Evolutionary conservation across 2,888 invertebrate species (phyloP), one percentile per base, ranked within the genome.

Genomic region (Himalopsyche anomala): DNA sequence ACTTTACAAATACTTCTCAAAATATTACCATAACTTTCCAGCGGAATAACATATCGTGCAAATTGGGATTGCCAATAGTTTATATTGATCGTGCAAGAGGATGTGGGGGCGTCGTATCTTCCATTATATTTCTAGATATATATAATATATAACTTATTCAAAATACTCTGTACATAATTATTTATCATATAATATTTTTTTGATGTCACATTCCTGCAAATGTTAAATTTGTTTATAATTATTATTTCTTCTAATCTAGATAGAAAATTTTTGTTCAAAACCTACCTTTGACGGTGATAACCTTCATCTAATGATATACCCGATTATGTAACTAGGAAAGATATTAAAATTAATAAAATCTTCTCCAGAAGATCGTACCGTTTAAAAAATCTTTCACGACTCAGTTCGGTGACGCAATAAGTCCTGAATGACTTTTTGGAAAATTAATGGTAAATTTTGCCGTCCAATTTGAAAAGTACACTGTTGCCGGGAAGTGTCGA

Each of bases 211-310:
- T 74, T 74, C 74, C 74, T 74, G 74, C 38, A 74, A 74, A 74
- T 74, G 36, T 74, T 12, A 42, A 80, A 38, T 45, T 45, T 45
- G 11, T 80, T 80, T 80, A 80, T 12, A 42, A 80, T 42, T 28
- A 42, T 17, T 80, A 42, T 74, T 74, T 36, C 15, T 74, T 74
- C 74, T 74, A 74, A 81, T 62, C 51, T 84, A 56, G 19, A 84
- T 81, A 84, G 69, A 81, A 81, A 84, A 84, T 81, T 69, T 45
- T 69, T 84, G 81, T 51, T 83, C 85, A 83, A 80, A 83, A 87
- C 87, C 87, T 87, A 87, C 87, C 87, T 87, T 87, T 85, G 28
- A 85, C 84, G 85, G 84, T 85, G 87, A 69, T 40, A 74, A 85
- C 56, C 82, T 56, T 86, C 82, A 82, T 85, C 84, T 86, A 82